Percentiles rank a stretch among this genome's conserved stretches.
phyloP scores from a whole-genome alignment of 2,888 invertebrate genomes.

The Hipparchia sbordonii region DNA sequence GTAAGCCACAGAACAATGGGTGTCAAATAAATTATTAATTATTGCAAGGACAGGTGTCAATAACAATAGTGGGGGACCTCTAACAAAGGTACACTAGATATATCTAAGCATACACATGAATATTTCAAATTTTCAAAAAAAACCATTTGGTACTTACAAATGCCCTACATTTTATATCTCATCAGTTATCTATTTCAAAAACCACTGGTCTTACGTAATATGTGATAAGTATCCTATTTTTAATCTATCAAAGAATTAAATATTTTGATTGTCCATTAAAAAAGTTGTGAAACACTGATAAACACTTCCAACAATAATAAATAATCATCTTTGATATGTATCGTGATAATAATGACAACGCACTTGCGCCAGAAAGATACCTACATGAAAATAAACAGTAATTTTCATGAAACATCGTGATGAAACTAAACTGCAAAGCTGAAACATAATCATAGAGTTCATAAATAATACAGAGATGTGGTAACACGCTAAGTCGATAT shows the following conservation, averaged over 20 bases:
- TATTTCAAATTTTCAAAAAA: no score
- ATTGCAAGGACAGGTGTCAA: neutral
- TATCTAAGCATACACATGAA: no score
- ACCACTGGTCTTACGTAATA: neutral
- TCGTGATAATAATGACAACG: neutral
- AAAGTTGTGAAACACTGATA: neutral
- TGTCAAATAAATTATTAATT: neutral
- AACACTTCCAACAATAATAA: neutral
- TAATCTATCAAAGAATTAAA: slow-evolving; percentile 1
- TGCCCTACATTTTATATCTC: neutral
- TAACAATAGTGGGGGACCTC: neutral
- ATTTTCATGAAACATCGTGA: neutral
- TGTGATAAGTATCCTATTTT: neutral
- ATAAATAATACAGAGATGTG: slow-evolving; percentile 29
- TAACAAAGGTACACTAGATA: neutral
- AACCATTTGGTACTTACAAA: neutral
- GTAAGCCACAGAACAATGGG: slow-evolving; percentile 6
- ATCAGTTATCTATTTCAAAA: neutral
- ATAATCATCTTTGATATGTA: neutral
- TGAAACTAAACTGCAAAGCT: slow-evolving; percentile 9
- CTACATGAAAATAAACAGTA: slow-evolving; percentile 3
- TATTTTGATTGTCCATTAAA: neutral
- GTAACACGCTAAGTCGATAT: slow-evolving; percentile 52
- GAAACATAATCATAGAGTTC: slow-evolving; percentile 25
- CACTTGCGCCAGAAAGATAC: neutral